Evolutionary conservation across 1,140 invertebrate species (phyloP), one percentile per base, ranked within the genome.

Genomic region (Drosophila prosaltans): DNA sequence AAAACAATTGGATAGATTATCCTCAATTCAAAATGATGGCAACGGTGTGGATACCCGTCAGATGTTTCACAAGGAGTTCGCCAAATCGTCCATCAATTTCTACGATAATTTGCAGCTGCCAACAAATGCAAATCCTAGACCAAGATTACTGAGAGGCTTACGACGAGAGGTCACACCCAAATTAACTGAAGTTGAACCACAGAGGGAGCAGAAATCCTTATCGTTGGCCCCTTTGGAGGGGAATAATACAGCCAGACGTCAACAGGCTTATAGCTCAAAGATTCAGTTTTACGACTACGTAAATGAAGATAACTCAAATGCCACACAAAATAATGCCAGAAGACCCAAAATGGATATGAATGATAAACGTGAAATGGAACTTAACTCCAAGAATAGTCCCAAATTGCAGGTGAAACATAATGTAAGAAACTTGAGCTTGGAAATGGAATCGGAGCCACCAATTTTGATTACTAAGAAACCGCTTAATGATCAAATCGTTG

Each of bases 51-150:
- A 90, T 63, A 90, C 86, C 0, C 64, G 81, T 1, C 79, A 84
- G 41, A 80, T 76, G 80, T 92, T 92, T 6, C 81, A 91, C 65
- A 92, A 91, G 68, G 91, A 92, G 8, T 92, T 92, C 28, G 80
- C 91, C 61, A 91, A 85, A 39, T 92, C 91, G 0, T 91, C 90
- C 48, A 92, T 92, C 11, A 81, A 92, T 67, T 92, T 92, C 65
- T 80, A 84, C 54, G 91, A 92, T 24, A 92, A 92, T 61, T 55
- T 92, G 16, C 77, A 89, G 58, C 78, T 86, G 0, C 32, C 54
- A 11, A n/a, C 40, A 9, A 72, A 61, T 61, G 21, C 16, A 7
- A 21, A n/a, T 21, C 51, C 36, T 8, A 67, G 58, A 45, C 55
- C 65, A 1, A 48, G 62, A 2, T 43, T 72, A 26, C 67, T 7